Conservation (phyloP, 2,797 vertebrate genomes). For the Chiroxiphia lanceolata region DNA sequence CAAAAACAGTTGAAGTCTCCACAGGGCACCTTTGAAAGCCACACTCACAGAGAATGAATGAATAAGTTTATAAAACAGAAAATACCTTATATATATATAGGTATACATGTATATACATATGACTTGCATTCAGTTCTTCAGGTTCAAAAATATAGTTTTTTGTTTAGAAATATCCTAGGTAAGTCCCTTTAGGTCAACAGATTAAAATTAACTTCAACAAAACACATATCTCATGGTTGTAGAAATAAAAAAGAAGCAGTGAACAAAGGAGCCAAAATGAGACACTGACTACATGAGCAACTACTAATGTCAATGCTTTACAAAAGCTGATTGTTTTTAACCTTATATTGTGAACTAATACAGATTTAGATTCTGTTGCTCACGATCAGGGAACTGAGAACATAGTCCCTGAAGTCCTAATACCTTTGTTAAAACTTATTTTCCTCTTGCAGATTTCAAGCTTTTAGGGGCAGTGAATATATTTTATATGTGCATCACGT, state of each 20-base stretch:
- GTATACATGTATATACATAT: not conserved
- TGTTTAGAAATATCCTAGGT: not conserved
- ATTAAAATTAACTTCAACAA: not conserved
- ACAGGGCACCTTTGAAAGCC: not conserved
- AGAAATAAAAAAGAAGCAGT: not conserved
- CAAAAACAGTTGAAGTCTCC: not conserved
- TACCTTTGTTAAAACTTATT: not conserved
- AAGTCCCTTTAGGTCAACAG: not conserved
- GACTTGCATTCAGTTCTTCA: not conserved
- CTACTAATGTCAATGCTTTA: not conserved
- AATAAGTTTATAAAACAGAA: not conserved
- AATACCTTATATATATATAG: not conserved
- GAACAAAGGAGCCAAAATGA: not conserved
- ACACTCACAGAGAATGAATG: not conserved
- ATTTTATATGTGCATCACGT: not conserved
- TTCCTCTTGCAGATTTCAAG: not conserved
- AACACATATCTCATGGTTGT: not conserved
- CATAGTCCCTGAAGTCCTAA: not conserved
- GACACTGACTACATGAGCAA: not conserved
- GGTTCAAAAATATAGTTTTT: not conserved
- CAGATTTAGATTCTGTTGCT: not conserved
- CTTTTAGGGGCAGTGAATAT: not conserved
- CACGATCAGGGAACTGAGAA: not conserved
- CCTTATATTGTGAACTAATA: not conserved
- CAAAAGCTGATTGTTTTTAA: not conserved